Evolutionary conservation across 2,113 vertebrate genomes (phyloP), one percentile per base, ranked within the genome.

Genomic region (Columbina picui): DNA sequence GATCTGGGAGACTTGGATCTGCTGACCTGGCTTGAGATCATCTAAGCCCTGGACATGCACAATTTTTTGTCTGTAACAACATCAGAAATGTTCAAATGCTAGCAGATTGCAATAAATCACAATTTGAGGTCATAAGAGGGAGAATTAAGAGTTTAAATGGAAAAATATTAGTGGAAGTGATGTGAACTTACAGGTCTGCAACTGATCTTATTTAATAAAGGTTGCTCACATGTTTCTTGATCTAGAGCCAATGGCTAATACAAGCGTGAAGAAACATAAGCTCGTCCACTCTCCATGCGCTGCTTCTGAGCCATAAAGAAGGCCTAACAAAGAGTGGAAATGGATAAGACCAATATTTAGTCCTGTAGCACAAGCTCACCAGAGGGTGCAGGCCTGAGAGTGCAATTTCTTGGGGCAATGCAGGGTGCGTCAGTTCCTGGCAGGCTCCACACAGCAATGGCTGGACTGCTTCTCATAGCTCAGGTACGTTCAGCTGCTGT

Each of bases 231-330:
- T 63, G 50, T 69, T 88, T 94, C 78, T 95, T 96, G 78, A 86
- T 91, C 59, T 80, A 73, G 41, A 94, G 87, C 71, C 90, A 96
- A 77, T 63, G 50, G 63, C 69, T 84, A 96, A 90, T 90, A 77
- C 12, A 74, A 90, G 59, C 45, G 80, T 70, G 59, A 91, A 96
- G 87, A 96, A 96, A 86, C 23, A 21, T 59, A 67, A 43, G 29
- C 32, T 80, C 39, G 41, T 88, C 45, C 70, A 91, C 75, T 53
- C 63, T 88, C 50, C 82, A n/a, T 11, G 38, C 55, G 71, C 71
- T 88, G 41, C 78, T 95, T 83, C 90, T 74, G 74, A 90, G 84
- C 56, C 65, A 79, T 71, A 87, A 89, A 84, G 41, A 84, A 90
- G 77, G 68, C 36, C 53, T 87, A 81, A 91, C 70, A 90, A 79